Percentiles rank a stretch among this genome's conserved stretches.
These are phyloP conservation scores for Melitaea athalia DNA, from an alignment of 2,888 invertebrate species.

Conservation along the genomic window DNA sequence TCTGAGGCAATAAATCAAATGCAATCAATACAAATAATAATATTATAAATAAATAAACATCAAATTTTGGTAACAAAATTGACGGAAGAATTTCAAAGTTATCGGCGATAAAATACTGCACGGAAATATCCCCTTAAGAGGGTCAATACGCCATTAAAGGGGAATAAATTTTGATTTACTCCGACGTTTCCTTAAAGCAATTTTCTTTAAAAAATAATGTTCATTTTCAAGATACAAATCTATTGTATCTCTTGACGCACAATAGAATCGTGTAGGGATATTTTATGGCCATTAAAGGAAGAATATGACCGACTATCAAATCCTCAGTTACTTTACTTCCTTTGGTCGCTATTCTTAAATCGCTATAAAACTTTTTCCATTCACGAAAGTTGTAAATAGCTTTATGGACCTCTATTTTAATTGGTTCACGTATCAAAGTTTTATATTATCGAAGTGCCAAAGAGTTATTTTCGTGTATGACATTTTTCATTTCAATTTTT, in stretches of 20 bases:
- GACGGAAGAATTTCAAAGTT: background rate
- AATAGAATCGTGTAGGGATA: background rate
- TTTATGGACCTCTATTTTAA: background rate
- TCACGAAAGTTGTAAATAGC: background rate
- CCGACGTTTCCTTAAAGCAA: background rate
- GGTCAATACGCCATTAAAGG: background rate
- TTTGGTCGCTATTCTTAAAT: background rate
- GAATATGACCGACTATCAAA: background rate
- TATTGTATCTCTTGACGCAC: background rate
- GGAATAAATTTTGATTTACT: background rate
- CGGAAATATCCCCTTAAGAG: background rate
- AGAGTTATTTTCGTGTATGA: background rate
- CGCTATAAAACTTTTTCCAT: conserved; percentile 2
- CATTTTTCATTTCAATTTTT: background rate
- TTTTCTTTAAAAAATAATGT: conserved; percentile 1
- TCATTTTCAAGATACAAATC: background rate
- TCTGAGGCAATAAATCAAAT: no score
- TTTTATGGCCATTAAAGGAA: conserved; percentile 4
- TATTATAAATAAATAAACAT: no score
- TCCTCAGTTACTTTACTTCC: background rate
- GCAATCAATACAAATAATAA: no score
- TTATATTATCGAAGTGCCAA: background rate
- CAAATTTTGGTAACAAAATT: no score
- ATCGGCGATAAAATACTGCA: background rate
- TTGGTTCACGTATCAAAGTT: background rate